Percentiles rank a stretch among this genome's conserved stretches.
These are phyloP conservation scores for Argynnis bischoffii DNA, from an alignment of 2,888 invertebrate species.

Conservation along the genomic window DNA sequence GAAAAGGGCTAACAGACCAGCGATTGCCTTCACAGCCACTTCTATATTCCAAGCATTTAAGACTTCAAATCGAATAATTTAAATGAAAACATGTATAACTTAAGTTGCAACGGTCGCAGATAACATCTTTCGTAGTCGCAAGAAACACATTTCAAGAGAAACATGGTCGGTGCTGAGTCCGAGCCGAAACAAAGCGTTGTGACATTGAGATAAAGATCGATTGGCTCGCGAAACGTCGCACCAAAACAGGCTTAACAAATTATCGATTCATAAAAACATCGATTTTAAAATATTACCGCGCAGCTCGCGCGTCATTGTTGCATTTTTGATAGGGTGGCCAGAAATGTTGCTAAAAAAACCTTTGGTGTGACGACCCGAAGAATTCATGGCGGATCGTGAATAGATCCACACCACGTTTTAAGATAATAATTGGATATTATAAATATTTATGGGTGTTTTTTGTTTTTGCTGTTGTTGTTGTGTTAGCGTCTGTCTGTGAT, in stretches of 20 bases:
- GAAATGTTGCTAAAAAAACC: conserved; percentile 35
- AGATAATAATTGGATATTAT: conserved; percentile 28
- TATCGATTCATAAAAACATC: conserved; percentile 83
- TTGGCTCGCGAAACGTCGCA: conserved; percentile 77
- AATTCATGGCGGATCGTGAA: conserved; percentile 35
- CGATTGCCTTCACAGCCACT: conserved; percentile 19
- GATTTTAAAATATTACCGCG: conserved; percentile 78
- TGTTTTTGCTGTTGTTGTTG: background rate
- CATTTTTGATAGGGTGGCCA: conserved; percentile 66
- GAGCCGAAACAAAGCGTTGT: conserved; percentile 81
- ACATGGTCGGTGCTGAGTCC: conserved; percentile 75
- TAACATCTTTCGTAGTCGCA: conserved; percentile 77
- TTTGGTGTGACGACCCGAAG: conserved; percentile 30
- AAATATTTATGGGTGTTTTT: conserved; percentile 29
- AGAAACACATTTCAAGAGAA: conserved; percentile 81
- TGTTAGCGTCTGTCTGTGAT: conserved; percentile 2
- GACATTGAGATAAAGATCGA: conserved; percentile 77
- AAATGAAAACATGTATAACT: conserved; percentile 46
- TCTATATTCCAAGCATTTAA: conserved; percentile 44
- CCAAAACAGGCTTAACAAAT: conserved; percentile 79
- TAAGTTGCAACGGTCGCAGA: conserved; percentile 65
- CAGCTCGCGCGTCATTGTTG: conserved; percentile 72
- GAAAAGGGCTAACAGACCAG: conserved; percentile 40
- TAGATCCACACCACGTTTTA: conserved; percentile 36
- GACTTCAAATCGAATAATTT: conserved; percentile 49